Conservation (phyloP, 1,140 invertebrate genomes). For the Conopomorpha cramerella region DNA sequence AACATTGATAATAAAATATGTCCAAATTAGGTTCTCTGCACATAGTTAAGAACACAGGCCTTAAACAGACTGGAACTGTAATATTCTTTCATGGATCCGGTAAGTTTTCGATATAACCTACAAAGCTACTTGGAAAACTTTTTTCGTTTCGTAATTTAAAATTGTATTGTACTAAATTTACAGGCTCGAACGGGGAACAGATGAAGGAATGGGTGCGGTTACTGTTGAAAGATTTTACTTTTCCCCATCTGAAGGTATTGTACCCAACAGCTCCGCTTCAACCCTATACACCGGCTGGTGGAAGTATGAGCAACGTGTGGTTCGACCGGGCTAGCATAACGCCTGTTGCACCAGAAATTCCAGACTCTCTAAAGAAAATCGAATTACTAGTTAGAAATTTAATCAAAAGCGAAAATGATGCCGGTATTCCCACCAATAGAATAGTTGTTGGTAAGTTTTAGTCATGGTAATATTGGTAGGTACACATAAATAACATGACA, state of each 20-base stretch:
- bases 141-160: too few relatives aligned
- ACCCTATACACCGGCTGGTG: slow-evolving; percentile 67
- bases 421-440: slow-evolving; percentile 65
- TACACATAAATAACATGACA: slow-evolving; percentile 1
- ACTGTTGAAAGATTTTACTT: slow-evolving; percentile 63
- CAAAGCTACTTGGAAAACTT: too few relatives aligned
- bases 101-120: too few relatives aligned
- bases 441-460: slow-evolving; percentile 66
- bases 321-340: slow-evolving; percentile 68
- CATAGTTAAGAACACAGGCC: background rate
- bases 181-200: slow-evolving; percentile 67
- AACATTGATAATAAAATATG: too few relatives aligned
- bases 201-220: slow-evolving; percentile 68
- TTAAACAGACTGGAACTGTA: background rate
- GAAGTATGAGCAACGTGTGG: slow-evolving; percentile 71
- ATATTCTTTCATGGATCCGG: background rate
- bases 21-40: background rate
- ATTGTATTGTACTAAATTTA: too few relatives aligned
- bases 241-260: slow-evolving; percentile 71
- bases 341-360: slow-evolving; percentile 64
- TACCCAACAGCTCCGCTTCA: slow-evolving; percentile 73
- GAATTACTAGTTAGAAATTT: slow-evolving; percentile 62
- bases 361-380: slow-evolving; percentile 63
- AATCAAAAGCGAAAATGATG: slow-evolving; percentile 66
- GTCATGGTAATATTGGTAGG: background rate